Evolutionary conservation across 2,797 vertebrate genomes (phyloP).

Genomic region (Sciaenops ocellatus): DNA sequence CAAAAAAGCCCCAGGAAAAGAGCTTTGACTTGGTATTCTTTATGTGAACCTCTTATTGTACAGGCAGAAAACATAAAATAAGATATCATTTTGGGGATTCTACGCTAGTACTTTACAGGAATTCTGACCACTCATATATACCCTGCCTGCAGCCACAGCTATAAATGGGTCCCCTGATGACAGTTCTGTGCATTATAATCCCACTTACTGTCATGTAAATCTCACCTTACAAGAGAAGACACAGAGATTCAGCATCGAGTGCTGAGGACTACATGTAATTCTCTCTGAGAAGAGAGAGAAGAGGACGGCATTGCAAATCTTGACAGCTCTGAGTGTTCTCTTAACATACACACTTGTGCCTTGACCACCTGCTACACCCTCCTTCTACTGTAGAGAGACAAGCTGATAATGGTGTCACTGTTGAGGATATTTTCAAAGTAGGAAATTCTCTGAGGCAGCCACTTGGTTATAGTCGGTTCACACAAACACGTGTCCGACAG

Average conservation of each 20-base stretch:
- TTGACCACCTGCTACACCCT: slow-evolving; percentile 51
- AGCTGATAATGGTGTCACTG: slow-evolving; percentile 18
- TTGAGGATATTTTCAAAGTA: slow-evolving; percentile 9
- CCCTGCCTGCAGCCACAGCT: slow-evolving; percentile 20
- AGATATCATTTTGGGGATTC: background rate
- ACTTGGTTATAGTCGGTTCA: background rate
- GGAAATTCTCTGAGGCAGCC: slow-evolving; percentile 4
- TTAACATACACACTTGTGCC: slow-evolving; percentile 48
- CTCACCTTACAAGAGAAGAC: slow-evolving; percentile 51
- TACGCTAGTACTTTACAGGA: slow-evolving; percentile 24
- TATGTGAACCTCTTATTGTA: background rate
- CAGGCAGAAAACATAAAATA: slow-evolving; percentile 22
- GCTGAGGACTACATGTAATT: slow-evolving; percentile 53
- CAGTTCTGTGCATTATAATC: slow-evolving; percentile 63
- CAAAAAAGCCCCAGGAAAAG: background rate
- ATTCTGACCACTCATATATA: slow-evolving; percentile 28
- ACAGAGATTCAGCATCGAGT: slow-evolving; percentile 27
- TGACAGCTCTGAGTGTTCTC: slow-evolving; percentile 60
- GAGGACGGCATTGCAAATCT: slow-evolving; percentile 17
- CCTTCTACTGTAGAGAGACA: slow-evolving; percentile 3
- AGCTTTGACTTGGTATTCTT: slow-evolving; percentile 17
- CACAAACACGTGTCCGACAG: background rate
- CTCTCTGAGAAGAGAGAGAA: slow-evolving; percentile 25
- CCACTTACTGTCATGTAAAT: slow-evolving; percentile 70
- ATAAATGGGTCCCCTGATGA: slow-evolving; percentile 53